Evolutionary conservation across 2,797 vertebrate genomes (phyloP).

Genomic region (Cheirogaleus major): DNA sequence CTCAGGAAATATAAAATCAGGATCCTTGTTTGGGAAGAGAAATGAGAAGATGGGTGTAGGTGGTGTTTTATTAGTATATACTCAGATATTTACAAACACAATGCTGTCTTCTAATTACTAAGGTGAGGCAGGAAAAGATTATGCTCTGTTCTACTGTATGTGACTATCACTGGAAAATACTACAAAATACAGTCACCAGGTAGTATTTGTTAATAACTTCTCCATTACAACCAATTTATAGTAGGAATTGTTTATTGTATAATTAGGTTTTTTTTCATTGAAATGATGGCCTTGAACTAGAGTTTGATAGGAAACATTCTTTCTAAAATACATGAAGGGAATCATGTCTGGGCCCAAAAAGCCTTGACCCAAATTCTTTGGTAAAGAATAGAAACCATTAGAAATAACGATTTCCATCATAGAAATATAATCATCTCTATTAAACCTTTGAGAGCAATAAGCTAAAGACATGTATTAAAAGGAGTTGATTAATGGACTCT

Average conservation of each 20-base stretch:
- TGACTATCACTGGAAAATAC: background rate
- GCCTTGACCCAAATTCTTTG: conserved; percentile 19
- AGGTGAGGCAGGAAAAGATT: background rate
- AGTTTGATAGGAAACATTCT: conserved; percentile 12
- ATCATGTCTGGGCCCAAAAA: background rate
- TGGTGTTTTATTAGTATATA: background rate
- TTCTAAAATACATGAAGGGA: background rate
- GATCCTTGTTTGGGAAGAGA: background rate
- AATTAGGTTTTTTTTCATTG: conserved; percentile 20
- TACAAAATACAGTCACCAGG: background rate
- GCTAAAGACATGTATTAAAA: conserved; percentile 43
- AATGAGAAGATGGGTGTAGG: background rate
- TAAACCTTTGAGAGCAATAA: conserved; percentile 32
- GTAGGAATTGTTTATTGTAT: conserved; percentile 9
- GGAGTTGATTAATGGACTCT: conserved; percentile 46
- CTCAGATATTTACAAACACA: background rate
- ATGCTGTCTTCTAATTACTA: background rate
- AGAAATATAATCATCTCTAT: conserved; percentile 39
- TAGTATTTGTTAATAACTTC: conserved; percentile 18
- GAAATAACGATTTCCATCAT: background rate
- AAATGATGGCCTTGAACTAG: conserved; percentile 25
- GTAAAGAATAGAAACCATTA: conserved; percentile 30
- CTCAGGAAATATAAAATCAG: background rate
- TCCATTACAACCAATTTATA: background rate
- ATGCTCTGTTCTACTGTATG: background rate